Conservation (phyloP, 2,888 invertebrate species). For the Lapara coniferarum region DNA sequence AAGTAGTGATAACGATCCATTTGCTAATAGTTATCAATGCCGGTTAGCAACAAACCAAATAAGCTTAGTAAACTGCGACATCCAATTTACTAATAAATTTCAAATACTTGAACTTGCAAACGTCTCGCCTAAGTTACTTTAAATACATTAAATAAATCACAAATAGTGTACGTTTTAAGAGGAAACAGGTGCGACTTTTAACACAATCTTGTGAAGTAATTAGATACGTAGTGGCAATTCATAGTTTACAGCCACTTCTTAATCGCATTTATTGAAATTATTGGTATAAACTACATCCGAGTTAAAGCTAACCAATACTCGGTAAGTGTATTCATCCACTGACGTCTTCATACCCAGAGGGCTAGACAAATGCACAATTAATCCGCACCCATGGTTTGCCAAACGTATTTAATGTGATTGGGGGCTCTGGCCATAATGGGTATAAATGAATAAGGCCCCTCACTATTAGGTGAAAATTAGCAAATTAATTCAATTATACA, state of each 20-base stretch:
- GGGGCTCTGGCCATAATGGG: not conserved
- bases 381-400: too few species aligned
- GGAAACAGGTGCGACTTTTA: not conserved
- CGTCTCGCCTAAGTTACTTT: not conserved
- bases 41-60: too few species aligned
- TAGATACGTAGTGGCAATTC: constrained; percentile 11
- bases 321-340: too few species aligned
- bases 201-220: constrained; percentile 7
- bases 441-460: not conserved
- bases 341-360: too few species aligned
- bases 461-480: not conserved
- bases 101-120: not conserved
- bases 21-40: too few species aligned
- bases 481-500: not conserved
- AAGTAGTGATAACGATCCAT: too few species aligned
- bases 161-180: not conserved
- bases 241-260: not conserved
- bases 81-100: too few species aligned
- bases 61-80: not conserved
- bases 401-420: not conserved
- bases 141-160: not conserved
- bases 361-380: too few species aligned
- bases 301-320: too few species aligned
- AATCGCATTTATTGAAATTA: too few species aligned
- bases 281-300: too few species aligned